Base-by-base conservation (phyloP, 2,113 vertebrate species). In the Phylloscopus whistleri region DNA sequence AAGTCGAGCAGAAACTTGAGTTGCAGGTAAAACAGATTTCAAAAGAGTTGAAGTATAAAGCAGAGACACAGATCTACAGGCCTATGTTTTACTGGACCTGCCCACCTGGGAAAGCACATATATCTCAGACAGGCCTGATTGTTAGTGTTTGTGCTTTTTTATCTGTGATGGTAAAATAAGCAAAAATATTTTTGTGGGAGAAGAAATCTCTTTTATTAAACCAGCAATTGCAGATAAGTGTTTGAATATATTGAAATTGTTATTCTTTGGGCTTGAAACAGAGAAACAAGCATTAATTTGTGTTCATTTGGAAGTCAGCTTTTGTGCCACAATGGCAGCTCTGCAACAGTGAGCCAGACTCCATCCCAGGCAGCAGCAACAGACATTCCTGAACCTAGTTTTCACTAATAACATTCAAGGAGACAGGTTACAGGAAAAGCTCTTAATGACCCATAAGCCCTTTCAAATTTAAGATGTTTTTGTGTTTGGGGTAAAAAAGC, bases 341-440 rank as follows among this genome's bases (percentile, higher is more conserved):
- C 48, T 48, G n/a, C 33, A 37, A 27, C 4, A 1, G 16, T 22
- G 10, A 69, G 23, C 8, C 30, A 55, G 20, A 18, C 15, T 27
- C n/a, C 24, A 49, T 49, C 43, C 48, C 13, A 53, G 52, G 27
- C 18, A 89, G 58, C 15, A 55, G 20, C 17, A 52, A 13, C 0
- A n/a, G 17, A 9, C 19, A 51, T 37, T 16, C 20, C 11, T 0
- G 0, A 51, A 46, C 14, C 16, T 27, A 2, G 7, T 20, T 76
- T 28, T 55, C 11, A 59, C 7, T 37, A 28, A 33, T 3, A 26
- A 22, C 30, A 16, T 20, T 48, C 0, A 0, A 55, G 20, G 28
- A 51, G 37, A 5, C 7, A 7, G 18, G 16, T 66, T 73, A 60
- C 13, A 76, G 27, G 28, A 59, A 59, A 87, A 31, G 2, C 7